Conservation (phyloP, 2,888 invertebrate species). For the Isotomurus palustris region DNA sequence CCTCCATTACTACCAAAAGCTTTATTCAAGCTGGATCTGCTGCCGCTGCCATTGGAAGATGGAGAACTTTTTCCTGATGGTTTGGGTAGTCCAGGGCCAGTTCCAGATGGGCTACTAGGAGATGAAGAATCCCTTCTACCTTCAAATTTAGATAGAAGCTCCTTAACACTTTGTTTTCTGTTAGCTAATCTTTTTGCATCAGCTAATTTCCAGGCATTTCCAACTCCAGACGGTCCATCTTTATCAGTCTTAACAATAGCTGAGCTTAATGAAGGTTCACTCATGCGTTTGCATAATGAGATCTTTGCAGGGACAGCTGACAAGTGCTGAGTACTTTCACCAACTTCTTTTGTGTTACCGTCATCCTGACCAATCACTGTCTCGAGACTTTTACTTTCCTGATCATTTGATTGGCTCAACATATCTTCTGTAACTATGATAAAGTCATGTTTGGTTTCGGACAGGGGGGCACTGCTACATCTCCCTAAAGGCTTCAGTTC, state of each 20-base stretch:
- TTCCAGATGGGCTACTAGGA: not conserved
- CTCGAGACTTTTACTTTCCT: not conserved
- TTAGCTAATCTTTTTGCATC: constrained; percentile 46
- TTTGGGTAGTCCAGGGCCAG: constrained; percentile 49
- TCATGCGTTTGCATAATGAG: constrained; percentile 38
- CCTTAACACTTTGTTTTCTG: constrained; percentile 57
- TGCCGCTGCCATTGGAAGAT: constrained; percentile 8
- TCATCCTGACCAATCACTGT: too few species aligned
- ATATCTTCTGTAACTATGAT: constrained; percentile 17
- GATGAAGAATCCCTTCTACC: constrained; percentile 49
- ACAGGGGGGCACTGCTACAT: constrained; percentile 43
- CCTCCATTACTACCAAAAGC: constrained; percentile 7
- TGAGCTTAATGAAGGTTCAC: constrained; percentile 1
- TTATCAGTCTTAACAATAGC: constrained; percentile 16
- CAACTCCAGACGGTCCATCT: constrained; percentile 17
- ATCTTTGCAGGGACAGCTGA: constrained; percentile 20
- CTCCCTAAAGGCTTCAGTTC: constrained; percentile 22
- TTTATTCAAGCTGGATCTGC: not conserved
- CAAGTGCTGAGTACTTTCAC: not conserved
- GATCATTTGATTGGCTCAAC: not conserved
- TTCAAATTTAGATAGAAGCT: constrained; percentile 62
- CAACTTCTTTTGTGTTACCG: not conserved
- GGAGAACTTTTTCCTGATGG: constrained; percentile 8
- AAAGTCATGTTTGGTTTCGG: constrained; percentile 29
- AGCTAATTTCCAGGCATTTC: constrained; percentile 44